Base-by-base conservation (phyloP, 2,113 vertebrate genomes). In the Antigone vipio region DNA sequence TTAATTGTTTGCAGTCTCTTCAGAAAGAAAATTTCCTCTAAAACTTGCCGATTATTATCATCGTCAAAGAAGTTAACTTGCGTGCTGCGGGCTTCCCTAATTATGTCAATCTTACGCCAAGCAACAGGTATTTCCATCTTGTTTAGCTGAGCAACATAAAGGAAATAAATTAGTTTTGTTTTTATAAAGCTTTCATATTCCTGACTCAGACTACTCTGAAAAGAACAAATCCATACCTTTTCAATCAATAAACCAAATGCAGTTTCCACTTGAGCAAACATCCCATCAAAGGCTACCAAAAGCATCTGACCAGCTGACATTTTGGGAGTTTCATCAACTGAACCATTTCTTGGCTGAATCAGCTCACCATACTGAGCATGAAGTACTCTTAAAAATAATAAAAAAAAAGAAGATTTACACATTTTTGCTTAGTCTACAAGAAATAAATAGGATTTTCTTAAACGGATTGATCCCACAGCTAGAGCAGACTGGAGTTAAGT, bases 261-360 rank as follows among this genome's bases (percentile, higher is more conserved):
- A 22, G 98, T 98, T 98, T 99, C 99, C 63, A 99, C 98, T 97
- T 99, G 99, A 32, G 99, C 99, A 97, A 99, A 99, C 99, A 99
- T 99, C 96, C 99, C 99, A 75, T 99, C 99, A 96, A 99, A 99
- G 66, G 99, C 99, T 53, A 99, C 99, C 97, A 99, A 95, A 93
- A 99, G 97, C 99, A 99, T 99, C 95, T 99, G 99, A 21, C 99
- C 99, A 16, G 99, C 99, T 79, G 99, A 99, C 99, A 99, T 99
- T 98, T 99, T 99, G 15, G 99, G 99, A 5, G 99, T 99, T 95
- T 99, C 99, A 97, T 99, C 99, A 75, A 99, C 98, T 2, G 98
- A 98, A 62, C 98, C 98, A 91, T 98, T 99, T 96, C 99, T 99
- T 66, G 99, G 99, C 96, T 99, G 99, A 95, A 99, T 99, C 84